Evolutionary conservation across 2,797 vertebrate species (phyloP).

Genomic region (Gouania willdenowi): DNA sequence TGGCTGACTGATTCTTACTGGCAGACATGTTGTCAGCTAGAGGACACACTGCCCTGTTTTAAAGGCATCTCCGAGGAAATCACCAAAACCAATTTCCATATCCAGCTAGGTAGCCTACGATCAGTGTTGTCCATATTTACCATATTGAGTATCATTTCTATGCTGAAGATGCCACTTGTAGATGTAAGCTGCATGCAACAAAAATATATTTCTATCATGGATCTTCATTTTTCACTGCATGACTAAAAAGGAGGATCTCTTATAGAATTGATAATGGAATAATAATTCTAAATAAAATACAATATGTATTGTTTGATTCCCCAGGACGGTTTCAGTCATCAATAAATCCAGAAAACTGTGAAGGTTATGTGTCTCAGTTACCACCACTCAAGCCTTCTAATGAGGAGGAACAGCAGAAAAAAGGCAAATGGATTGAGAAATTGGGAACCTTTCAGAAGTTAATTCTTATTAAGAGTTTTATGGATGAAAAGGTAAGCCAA

Average conservation of each 20-base stretch:
- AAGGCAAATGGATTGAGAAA: conserved; percentile 58
- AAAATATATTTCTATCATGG: too few relatives aligned
- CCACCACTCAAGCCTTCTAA: conserved; percentile 5
- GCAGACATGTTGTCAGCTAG: conserved; percentile 77
- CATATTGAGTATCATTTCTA: not conserved
- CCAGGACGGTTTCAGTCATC: conserved; percentile 71
- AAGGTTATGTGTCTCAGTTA: conserved; percentile 35
- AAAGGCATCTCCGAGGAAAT: conserved; percentile 69
- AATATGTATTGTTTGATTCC: conserved; percentile 9
- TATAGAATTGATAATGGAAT: not conserved
- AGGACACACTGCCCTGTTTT: conserved; percentile 75
- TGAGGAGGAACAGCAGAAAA: conserved; percentile 11
- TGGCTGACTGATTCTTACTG: conserved; percentile 73
- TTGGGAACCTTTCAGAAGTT: conserved; percentile 80
- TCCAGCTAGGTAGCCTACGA: conserved; percentile 38
- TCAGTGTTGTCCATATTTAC: not conserved
- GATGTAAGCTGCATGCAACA: too few relatives aligned
- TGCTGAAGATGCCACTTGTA: too few relatives aligned
- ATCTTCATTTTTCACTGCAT: too few relatives aligned
- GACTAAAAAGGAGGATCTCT: too few relatives aligned
- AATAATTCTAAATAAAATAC: not conserved
- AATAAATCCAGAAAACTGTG: conserved; percentile 67
- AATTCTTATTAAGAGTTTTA: conserved; percentile 77
- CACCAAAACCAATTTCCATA: conserved; percentile 34
- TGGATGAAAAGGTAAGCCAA: conserved; percentile 76